Conservation (phyloP, 1,140 invertebrate genomes). For the Bombus confusus region DNA sequence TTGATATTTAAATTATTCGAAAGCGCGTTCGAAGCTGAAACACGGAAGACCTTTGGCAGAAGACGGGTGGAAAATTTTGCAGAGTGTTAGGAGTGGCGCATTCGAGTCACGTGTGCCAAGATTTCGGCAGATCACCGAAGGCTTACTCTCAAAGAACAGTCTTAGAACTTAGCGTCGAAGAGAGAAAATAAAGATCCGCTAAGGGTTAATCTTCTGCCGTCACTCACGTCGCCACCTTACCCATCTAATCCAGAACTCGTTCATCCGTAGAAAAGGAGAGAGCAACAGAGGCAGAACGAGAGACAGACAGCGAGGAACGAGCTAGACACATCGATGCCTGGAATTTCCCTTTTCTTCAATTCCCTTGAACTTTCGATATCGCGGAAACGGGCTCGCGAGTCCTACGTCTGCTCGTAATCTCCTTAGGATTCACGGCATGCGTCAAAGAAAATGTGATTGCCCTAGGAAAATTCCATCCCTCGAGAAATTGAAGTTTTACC, state of each 20-base stretch:
- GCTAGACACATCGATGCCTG: background rate
- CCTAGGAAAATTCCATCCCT: background rate
- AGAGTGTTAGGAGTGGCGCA: conserved; percentile 6
- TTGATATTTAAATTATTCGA: background rate
- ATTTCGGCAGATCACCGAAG: conserved; percentile 67
- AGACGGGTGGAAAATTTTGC: background rate
- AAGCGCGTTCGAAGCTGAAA: background rate
- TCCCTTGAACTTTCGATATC: conserved; percentile 27
- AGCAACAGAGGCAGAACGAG: background rate
- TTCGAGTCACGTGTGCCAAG: conserved; percentile 67
- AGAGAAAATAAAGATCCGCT: conserved; percentile 55
- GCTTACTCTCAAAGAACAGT: conserved; percentile 61
- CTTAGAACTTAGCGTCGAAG: conserved; percentile 52
- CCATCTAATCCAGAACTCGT: conserved; percentile 55
- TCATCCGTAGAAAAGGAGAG: background rate
- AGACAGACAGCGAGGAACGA: background rate
- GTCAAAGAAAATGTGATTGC: conserved; percentile 40
- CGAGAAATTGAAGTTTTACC: background rate
- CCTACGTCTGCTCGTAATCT: conserved; percentile 25
- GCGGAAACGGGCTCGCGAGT: background rate
- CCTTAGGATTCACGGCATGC: conserved; percentile 17
- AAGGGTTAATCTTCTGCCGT: conserved; percentile 66
- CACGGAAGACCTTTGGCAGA: background rate
- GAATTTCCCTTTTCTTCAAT: conserved; percentile 25
- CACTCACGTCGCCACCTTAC: conserved; percentile 55